Evolutionary conservation across 2,797 vertebrate species (phyloP).

Genomic region (Megaceryle alcyon): DNA sequence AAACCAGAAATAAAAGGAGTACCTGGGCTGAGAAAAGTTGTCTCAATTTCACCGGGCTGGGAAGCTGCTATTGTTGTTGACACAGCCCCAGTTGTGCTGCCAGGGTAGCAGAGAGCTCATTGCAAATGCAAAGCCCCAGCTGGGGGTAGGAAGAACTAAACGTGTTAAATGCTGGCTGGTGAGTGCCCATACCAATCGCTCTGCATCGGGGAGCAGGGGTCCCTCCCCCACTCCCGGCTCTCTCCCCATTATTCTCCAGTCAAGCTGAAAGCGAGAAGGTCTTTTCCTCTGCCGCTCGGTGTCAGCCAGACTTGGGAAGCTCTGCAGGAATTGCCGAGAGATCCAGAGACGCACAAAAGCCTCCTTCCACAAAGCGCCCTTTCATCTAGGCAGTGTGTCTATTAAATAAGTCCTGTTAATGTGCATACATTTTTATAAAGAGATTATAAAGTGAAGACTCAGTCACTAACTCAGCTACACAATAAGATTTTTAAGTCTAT

Average conservation of each 20-base stretch:
- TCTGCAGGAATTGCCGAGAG: slow-evolving; percentile 66
- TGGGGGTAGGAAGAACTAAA: slow-evolving; percentile 68
- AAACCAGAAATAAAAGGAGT: neutral
- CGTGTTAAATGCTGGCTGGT: slow-evolving; percentile 68
- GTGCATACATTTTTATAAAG: slow-evolving; percentile 77
- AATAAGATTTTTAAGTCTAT: slow-evolving; percentile 39
- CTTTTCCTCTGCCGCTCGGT: slow-evolving; percentile 75
- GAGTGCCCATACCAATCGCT: slow-evolving; percentile 47
- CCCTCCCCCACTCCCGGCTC: slow-evolving; percentile 47
- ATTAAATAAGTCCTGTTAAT: slow-evolving; percentile 82
- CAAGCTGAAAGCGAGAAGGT: slow-evolving; percentile 78
- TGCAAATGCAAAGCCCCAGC: slow-evolving; percentile 80
- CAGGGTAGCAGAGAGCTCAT: slow-evolving; percentile 71
- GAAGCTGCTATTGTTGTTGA: neutral
- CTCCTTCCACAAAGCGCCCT: slow-evolving; percentile 81
- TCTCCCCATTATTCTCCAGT: slow-evolving; percentile 81
- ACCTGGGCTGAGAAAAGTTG: slow-evolving; percentile 41
- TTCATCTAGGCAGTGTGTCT: slow-evolving; percentile 73
- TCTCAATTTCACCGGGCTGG: slow-evolving; percentile 15
- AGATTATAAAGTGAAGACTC: slow-evolving; percentile 68
- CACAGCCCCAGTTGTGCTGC: slow-evolving; percentile 55
- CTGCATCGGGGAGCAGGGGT: neutral
- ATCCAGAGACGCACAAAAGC: slow-evolving; percentile 81
- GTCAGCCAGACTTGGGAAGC: slow-evolving; percentile 77
- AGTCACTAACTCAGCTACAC: slow-evolving; percentile 33